Evolutionary conservation across 2,113 vertebrate species (phyloP).

Genomic region (Lophotis ruficrista): DNA sequence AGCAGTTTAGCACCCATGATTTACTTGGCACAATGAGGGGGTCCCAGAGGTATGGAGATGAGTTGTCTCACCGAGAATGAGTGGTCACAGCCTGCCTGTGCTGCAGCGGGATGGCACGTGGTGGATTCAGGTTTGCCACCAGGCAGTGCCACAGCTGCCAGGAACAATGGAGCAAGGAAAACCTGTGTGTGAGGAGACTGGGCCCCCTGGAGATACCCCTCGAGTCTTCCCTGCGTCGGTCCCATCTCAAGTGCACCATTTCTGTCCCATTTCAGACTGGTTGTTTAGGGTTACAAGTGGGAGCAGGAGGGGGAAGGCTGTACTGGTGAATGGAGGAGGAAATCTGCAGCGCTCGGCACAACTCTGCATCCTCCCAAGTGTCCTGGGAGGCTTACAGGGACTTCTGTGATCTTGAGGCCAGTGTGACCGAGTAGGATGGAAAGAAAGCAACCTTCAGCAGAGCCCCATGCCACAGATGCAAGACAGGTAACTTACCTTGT

Average conservation of each 20-base stretch:
- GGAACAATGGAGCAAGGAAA: not conserved
- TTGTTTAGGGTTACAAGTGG: not conserved
- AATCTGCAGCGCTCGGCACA: not conserved
- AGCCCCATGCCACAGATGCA: not conserved
- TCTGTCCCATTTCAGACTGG: not conserved
- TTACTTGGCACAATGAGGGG: not conserved
- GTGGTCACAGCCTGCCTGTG: not conserved
- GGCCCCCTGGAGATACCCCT: not conserved
- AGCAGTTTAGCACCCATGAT: not conserved
- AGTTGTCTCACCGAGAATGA: not conserved
- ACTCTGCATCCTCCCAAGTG: not conserved
- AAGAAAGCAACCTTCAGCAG: not conserved
- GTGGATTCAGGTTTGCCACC: not conserved
- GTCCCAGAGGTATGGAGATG: not conserved
- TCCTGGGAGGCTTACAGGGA: not conserved
- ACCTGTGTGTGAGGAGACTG: fast-evolving
- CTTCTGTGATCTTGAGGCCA: not conserved
- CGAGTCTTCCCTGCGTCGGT: fast-evolving
- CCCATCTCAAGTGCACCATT: not conserved
- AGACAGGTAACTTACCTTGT: not conserved
- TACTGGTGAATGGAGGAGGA: not conserved
- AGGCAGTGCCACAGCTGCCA: not conserved
- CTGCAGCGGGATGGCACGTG: fast-evolving
- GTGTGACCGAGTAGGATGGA: not conserved
- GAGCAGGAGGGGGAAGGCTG: not conserved